phyloP scores from a whole-genome alignment of 1,140 invertebrate genomes.

The Brachionus angularis region DNA sequence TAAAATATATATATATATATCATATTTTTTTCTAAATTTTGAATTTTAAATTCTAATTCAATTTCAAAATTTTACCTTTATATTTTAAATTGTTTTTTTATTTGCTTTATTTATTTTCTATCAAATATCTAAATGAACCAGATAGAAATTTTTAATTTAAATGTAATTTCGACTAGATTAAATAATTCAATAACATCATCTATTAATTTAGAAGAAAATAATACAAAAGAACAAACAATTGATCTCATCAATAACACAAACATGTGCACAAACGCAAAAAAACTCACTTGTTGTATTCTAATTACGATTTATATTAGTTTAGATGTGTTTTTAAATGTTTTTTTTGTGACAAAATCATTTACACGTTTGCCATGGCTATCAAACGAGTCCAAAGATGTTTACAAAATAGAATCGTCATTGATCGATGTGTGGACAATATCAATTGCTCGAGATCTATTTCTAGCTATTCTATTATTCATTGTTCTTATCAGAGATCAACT shows the following conservation, averaged over 20 bases:
- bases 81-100: too few relatives aligned
- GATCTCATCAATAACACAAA: not conserved
- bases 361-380: not conserved
- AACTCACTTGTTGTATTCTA: not conserved
- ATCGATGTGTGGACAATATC: constrained; percentile 29
- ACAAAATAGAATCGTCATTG: not conserved
- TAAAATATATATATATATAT: too few relatives aligned
- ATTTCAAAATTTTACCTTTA: not conserved
- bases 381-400: not conserved
- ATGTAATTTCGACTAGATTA: too few relatives aligned
- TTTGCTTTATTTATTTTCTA: too few relatives aligned
- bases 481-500: not conserved
- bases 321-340: not conserved
- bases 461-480: not conserved
- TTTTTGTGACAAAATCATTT: constrained; percentile 20
- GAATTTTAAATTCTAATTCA: not conserved
- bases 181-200: too few relatives aligned
- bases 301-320: not conserved
- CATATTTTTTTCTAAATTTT: not conserved
- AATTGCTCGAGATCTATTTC: not conserved
- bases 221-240: not conserved
- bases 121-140: too few relatives aligned
- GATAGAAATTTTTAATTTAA: too few relatives aligned
- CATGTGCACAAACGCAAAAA: constrained; percentile 24
- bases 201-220: too few relatives aligned